Conservation (phyloP, 2,797 vertebrate species). For the Phoeniculus purpureus region DNA sequence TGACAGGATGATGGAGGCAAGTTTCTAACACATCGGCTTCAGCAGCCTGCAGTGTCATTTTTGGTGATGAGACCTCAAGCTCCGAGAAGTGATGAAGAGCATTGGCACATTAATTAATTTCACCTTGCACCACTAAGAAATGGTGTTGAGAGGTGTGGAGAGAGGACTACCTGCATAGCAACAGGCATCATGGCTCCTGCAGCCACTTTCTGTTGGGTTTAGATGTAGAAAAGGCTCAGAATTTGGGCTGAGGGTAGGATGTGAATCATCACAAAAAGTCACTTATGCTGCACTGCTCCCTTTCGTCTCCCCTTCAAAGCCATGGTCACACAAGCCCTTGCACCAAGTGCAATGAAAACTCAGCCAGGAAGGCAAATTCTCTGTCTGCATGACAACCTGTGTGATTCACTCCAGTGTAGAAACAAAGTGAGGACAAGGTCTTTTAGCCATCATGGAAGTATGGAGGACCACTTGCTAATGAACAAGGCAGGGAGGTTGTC, state of each 20-base stretch:
- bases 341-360: not conserved
- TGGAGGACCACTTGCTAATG: accelerated
- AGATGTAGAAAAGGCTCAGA: not conserved
- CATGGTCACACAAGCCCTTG: not conserved
- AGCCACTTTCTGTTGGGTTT: not conserved
- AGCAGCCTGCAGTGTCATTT: not conserved
- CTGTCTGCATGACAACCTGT: not conserved
- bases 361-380: not conserved
- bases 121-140: slow-evolving; percentile 9
- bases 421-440: not conserved
- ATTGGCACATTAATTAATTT: slow-evolving; percentile 36
- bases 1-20: slow-evolving; percentile 14
- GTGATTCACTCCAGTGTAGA: not conserved
- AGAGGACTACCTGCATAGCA: not conserved
- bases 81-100: not conserved
- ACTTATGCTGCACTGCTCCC: not conserved
- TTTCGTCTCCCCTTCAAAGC: not conserved
- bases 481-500: accelerated
- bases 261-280: not conserved
- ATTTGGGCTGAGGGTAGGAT: not conserved
- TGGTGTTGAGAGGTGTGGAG: not conserved
- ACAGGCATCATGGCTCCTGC: not conserved
- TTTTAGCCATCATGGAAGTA: not conserved
- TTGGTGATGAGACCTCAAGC: slow-evolving; percentile 16
- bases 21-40: not conserved